Base-by-base conservation (phyloP, 2,113 vertebrate genomes). In the Phocoena phocoena region DNA sequence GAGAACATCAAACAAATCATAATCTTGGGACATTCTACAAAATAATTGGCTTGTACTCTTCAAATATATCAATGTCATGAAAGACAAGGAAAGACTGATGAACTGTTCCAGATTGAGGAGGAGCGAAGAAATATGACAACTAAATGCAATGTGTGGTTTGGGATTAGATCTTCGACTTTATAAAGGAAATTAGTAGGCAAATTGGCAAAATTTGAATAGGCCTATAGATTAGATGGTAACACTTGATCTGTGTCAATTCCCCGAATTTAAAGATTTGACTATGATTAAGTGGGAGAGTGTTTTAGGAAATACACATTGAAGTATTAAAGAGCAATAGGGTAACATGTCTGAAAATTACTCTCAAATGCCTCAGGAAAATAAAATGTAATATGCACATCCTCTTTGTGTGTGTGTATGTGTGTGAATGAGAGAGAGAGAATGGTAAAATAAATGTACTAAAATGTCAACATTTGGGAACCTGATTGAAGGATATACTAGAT, bases 321-420 rank as follows among this genome's bases (percentile, higher is more conserved):
- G 12, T 60, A 33, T 68, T 68, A 70, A 89, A 28, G 33, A 9
- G 8, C 80, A 93, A 62, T 41, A 2, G 63, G 11, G 50, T 65
- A 93, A 28, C 14, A 41, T n/a, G 26, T 67, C 87, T 95, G 26
- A 89, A 95, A 80, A 31, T 28, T 88, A 90, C 70, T 89, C 11
- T 96, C 38, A 82, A 63, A 89, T 77, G 18, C 18, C 70, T 95
- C 28, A 84, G 60, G 88, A 94, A 97, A 84, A 68, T 36, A 21
- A 60, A 41, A n/a, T 60, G 28, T 15, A 71, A 55, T 38, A 20
- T 74, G 6, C 10, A 87, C 13, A 73, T 2, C 18, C 18, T 79
- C 28, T 77, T 33, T 33, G 10, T 25, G 13, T 53, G 53, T 67
- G 36, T 23, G 47, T 47, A 9, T 77, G 3, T 50, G 44, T 33